Percentiles rank a stretch among this genome's conserved stretches.
These are phyloP conservation scores for Aramus guarauna DNA, from an alignment of 2,113 vertebrate genomes.

Conservation along the genomic window DNA sequence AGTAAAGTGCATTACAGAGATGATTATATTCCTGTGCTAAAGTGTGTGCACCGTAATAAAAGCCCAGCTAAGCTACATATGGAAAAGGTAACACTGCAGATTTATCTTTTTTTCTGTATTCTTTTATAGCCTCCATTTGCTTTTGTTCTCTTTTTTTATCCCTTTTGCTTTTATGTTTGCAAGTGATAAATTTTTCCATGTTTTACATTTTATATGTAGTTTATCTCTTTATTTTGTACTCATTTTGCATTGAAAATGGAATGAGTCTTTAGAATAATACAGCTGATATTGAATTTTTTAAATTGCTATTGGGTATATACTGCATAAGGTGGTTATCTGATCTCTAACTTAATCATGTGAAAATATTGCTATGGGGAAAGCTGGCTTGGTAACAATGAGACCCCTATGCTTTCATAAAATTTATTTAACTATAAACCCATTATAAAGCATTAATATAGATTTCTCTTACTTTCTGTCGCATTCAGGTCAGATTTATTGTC, in stretches of 20 bases:
- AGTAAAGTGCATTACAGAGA: slow-evolving; percentile 8
- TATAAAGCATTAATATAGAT: slow-evolving; percentile 67
- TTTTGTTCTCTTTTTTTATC: slow-evolving; percentile 61
- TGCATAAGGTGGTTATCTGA: slow-evolving; percentile 68
- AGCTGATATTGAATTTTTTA: slow-evolving; percentile 68
- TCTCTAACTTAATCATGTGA: slow-evolving; percentile 68
- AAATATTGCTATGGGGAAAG: slow-evolving; percentile 67
- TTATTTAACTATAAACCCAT: slow-evolving; percentile 72
- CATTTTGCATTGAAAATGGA: slow-evolving; percentile 67
- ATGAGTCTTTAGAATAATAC: slow-evolving; percentile 68
- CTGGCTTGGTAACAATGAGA: slow-evolving; percentile 64
- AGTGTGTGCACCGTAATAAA: slow-evolving; percentile 15
- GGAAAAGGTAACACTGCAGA: slow-evolving; percentile 11
- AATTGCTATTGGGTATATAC: slow-evolving; percentile 69
- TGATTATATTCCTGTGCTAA: background rate
- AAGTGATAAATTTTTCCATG: slow-evolving; percentile 68
- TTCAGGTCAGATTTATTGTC: slow-evolving; percentile 64
- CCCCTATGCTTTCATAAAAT: slow-evolving; percentile 63
- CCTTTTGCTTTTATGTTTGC: slow-evolving; percentile 61
- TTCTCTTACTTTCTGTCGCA: slow-evolving; percentile 58
- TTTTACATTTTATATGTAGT: slow-evolving; percentile 73
- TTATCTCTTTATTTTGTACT: slow-evolving; percentile 74
- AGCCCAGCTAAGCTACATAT: background rate
- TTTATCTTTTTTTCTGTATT: slow-evolving; percentile 31
- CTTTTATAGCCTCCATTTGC: slow-evolving; percentile 32